Base-by-base conservation (phyloP, 2,888 invertebrate species). In the Ennomos erosarius region DNA sequence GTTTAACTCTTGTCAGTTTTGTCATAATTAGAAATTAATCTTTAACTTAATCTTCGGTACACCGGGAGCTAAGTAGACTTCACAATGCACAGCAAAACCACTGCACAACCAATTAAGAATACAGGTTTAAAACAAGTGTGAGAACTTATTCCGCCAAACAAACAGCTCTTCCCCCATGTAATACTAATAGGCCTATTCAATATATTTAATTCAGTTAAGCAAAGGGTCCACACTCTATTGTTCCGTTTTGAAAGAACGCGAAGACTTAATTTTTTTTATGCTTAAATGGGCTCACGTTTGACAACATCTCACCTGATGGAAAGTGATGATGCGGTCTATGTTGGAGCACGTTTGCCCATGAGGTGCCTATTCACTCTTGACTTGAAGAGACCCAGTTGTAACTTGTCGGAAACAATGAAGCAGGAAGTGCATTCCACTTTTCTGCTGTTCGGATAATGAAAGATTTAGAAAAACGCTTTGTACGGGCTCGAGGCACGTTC, bases 121-220 rank as follows among this genome's bases (percentile, higher is more conserved):
- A 60, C 64, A 67, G 67, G 66, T 67, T 68, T 69, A 62, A 67
- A 73, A 74, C 75, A 75, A 78, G 75, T 79, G 78, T 78, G 78
- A 72, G 78, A 78, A 74, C 71, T 69, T 69, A 70, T 70, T 69
- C 57, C 61, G 57, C 54, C 65, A 55, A 58, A 70, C 66, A 69
- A 64, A 55, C 59, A 43, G 50, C 55, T 62, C 59, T 55, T 60
- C 67, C 64, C 60, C 50, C 68, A 69, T 71, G 65, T 71, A 74
- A 75, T 75, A 76, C 71, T 83, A 84, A 84, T 83, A 83, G 82
- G 83, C 79, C 76, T 76, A 79, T 85, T 85, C 77, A 84, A 76
- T 73, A 69, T 59, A 73, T 71, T 72, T 76, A 78, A 81, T 80
- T 79, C 69, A 70, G 63, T 73, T 72, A 72, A 68, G 59, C 52